These are phyloP conservation scores for Phalacrocorax pelagicus DNA, from an alignment of 2,113 vertebrate species.

Conservation along the genomic window DNA sequence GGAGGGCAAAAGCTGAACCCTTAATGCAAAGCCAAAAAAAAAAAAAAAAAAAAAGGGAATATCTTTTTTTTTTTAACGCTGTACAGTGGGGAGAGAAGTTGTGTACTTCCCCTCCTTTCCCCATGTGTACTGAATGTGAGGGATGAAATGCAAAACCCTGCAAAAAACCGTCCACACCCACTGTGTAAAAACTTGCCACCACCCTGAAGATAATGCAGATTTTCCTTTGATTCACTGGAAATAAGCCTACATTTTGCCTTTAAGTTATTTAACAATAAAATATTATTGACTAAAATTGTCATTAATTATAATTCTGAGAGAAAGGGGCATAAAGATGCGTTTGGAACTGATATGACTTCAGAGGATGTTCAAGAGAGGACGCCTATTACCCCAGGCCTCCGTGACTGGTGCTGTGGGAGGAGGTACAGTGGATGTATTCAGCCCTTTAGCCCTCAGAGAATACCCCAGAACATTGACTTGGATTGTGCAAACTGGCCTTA, in stretches of 20 bases:
- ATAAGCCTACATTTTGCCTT: neutral
- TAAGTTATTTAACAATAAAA: neutral
- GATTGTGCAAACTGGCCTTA: slow-evolving; percentile 24
- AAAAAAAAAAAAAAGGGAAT: neutral
- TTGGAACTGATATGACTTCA: neutral
- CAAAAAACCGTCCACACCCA: neutral
- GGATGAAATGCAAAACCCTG: neutral
- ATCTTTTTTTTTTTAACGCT: neutral
- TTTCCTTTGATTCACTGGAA: neutral
- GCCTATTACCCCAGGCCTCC: neutral
- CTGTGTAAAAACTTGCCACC: neutral
- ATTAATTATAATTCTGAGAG: neutral
- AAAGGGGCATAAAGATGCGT: neutral
- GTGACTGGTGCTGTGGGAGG: neutral
- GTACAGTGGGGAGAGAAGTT: neutral
- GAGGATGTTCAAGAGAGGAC: neutral
- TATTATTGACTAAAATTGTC: neutral
- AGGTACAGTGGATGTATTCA: neutral
- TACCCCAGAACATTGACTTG: neutral
- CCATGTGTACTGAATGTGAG: neutral
- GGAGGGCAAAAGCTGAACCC: neutral
- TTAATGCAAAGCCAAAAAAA: neutral
- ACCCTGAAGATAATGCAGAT: neutral
- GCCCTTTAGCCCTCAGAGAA: neutral
- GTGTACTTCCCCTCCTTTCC: neutral